Percentiles rank a stretch among this genome's conserved stretches.
Conservation (phyloP, 2,797 vertebrate genomes). For the Brotula barbata region DNA sequence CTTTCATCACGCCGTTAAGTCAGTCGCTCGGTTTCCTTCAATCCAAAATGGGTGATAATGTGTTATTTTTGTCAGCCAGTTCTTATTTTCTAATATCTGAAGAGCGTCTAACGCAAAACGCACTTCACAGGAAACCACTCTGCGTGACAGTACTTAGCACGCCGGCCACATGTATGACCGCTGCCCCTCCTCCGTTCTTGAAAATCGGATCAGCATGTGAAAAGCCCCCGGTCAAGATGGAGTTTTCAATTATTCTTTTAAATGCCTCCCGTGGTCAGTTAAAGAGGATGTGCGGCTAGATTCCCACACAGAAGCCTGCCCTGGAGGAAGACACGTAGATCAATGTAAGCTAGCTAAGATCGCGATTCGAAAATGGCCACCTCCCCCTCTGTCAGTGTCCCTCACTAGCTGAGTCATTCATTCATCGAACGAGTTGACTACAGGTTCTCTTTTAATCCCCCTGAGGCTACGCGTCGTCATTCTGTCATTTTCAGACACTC, state of each 20-base stretch:
- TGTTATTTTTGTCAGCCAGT: too few relatives aligned
- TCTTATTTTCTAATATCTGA: too few relatives aligned
- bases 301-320: slow-evolving; percentile 9
- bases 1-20: too few relatives aligned
- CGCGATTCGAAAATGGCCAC: slow-evolving; percentile 67
- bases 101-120: too few relatives aligned
- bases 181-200: background rate
- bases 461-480: too few relatives aligned
- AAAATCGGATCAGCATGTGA: background rate
- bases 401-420: slow-evolving; percentile 65
- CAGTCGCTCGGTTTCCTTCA: too few relatives aligned
- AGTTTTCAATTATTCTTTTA: background rate
- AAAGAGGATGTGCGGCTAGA: background rate
- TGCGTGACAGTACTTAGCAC: background rate
- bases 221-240: background rate
- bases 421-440: slow-evolving; percentile 26
- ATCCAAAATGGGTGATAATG: too few relatives aligned
- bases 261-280: background rate
- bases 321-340: background rate
- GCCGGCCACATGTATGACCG: slow-evolving; percentile 12
- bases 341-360: slow-evolving; percentile 27
- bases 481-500: too few relatives aligned
- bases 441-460: too few relatives aligned
- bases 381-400: slow-evolving; percentile 49
- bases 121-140: too few relatives aligned